Evolutionary conservation across 2,113 vertebrate genomes (phyloP).

Genomic region (Microcebus jonahi): DNA sequence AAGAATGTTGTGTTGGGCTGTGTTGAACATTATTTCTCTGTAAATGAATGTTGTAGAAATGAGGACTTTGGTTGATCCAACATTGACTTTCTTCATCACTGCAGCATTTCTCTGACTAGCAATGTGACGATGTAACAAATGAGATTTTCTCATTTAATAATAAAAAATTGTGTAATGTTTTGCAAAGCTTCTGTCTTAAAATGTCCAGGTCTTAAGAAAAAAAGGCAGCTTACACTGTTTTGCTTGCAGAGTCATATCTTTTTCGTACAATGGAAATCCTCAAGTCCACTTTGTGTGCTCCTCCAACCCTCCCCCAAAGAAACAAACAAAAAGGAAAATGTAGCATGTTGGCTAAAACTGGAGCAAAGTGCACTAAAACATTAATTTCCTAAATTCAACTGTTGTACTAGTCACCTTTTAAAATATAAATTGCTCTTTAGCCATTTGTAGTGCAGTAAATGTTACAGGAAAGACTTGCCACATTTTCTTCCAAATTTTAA

Average conservation of each 20-base stretch:
- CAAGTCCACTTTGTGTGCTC: too few species aligned
- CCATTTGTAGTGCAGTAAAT: too few species aligned
- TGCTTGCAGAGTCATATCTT: not conserved
- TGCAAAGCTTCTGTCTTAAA: slow-evolving; percentile 86
- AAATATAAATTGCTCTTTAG: too few species aligned
- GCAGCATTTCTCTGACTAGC: slow-evolving; percentile 86
- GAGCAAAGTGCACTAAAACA: too few species aligned
- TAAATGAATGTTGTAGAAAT: slow-evolving; percentile 84
- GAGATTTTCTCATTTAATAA: slow-evolving; percentile 86
- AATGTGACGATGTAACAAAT: slow-evolving; percentile 86
- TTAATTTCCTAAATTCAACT: too few species aligned
- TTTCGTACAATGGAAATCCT: too few species aligned
- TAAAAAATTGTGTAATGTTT: slow-evolving; percentile 85
- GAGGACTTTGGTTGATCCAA: slow-evolving; percentile 82
- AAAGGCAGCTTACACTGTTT: not conserved
- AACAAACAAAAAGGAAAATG: too few species aligned
- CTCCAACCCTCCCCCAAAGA: too few species aligned
- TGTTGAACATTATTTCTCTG: slow-evolving; percentile 85
- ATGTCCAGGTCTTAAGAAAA: slow-evolving; percentile 68
- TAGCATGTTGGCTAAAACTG: too few species aligned
- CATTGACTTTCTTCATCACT: slow-evolving; percentile 83
- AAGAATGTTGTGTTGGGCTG: slow-evolving; percentile 81
- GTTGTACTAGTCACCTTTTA: too few species aligned
- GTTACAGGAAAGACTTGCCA: too few species aligned
- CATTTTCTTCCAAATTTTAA: too few species aligned